Evolutionary conservation across 1,140 invertebrate species (phyloP), one percentile per base, ranked within the genome.

Genomic region (Drosophila burlai): DNA sequence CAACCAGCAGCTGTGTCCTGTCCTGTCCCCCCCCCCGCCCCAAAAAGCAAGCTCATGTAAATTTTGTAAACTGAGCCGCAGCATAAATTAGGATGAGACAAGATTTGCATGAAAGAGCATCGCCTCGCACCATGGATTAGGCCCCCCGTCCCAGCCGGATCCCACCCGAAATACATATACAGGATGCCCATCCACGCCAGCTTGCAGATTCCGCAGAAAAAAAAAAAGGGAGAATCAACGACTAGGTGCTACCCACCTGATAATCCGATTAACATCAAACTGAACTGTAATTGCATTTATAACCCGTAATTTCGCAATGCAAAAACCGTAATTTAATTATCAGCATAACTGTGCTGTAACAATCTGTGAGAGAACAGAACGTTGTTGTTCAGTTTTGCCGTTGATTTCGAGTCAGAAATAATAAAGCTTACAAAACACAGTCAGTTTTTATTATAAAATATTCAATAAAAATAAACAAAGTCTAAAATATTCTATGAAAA

Each of bases 61-160:
- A 89, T 83, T 68, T 81, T 77, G 75, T 77, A 77, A 89, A 82
- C 84, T 75, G 84, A 87, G 79, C 83, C 83, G 72, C 84, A 89
- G 84, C 81, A 87, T 87, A 87, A 87, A 87, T 89, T 87, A 89
- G 80, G 81, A 73, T 71, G 76, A 68, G 52, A 65, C 76, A 74
- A 49, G 69, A 73, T 89, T 87, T 89, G 84, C 84, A 87, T 87
- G 84, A 74, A 65, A 79, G 58, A 62, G 42, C 77, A 66, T 61
- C 69, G 52, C 42, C 61, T 58, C 57, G 57, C 54, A 50, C 47
- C 72, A 57, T 45, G 60, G 65, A 40, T 54, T 64, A 67, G 63
- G 8, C 13, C 72, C 38, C 18, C 24, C 54, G 21, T 0, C 2
- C 10, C 10, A 3, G 10, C 8, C 18, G 8, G 13, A 24, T 47